Conservation (phyloP, 2,888 invertebrate genomes). For the Coecobrya sp. region DNA sequence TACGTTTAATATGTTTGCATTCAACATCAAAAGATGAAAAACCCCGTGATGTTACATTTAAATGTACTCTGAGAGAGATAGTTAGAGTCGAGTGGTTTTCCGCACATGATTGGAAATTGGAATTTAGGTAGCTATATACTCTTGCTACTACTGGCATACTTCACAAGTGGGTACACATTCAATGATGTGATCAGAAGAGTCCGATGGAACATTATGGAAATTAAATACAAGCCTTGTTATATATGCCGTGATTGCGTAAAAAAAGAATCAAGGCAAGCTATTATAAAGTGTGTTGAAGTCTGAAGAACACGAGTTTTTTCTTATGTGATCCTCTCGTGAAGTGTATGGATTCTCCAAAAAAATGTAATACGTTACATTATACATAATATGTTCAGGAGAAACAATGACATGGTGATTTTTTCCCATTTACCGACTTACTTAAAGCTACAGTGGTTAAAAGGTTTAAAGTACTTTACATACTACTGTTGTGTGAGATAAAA, state of each 20-base stretch:
- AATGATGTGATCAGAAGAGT: background rate
- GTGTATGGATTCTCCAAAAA: background rate
- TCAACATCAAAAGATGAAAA: background rate
- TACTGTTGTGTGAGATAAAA: background rate
- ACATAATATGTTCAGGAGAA: background rate
- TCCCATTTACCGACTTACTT: background rate
- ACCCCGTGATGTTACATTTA: background rate
- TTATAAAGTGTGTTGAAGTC: background rate
- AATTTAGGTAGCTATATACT: background rate
- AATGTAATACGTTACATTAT: background rate
- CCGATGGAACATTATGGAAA: background rate
- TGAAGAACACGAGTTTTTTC: conserved; percentile 24
- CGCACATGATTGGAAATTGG: background rate
- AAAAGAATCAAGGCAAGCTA: conserved; percentile 49
- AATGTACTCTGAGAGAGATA: background rate
- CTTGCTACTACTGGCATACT: background rate
- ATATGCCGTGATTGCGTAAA: conserved; percentile 29
- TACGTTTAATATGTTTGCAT: background rate
- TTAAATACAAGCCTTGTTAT: conserved; percentile 28
- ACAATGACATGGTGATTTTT: conserved; percentile 25
- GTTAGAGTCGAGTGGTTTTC: background rate
- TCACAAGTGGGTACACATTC: background rate
- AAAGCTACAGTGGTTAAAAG: background rate
- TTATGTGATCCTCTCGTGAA: background rate
- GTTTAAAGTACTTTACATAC: background rate